A percentile compares a stretch with the other conserved stretches of the same genome.
Conservation (phyloP, 2,797 vertebrate species). For the Pelodytes ibericus region DNA sequence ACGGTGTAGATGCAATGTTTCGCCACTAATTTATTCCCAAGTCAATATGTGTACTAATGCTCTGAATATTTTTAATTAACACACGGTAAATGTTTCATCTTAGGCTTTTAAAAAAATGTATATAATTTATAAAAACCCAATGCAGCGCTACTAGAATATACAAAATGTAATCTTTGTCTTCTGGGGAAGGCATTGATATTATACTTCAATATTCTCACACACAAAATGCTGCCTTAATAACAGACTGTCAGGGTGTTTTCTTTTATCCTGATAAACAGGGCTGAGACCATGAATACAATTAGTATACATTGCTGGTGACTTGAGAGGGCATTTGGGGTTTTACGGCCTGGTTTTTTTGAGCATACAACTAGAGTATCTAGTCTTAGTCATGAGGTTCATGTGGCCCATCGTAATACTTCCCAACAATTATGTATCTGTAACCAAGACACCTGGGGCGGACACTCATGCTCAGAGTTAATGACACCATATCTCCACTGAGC, state of each 20-base stretch:
- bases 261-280: conserved; percentile 61
- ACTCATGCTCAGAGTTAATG: no score
- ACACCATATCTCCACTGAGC: no score
- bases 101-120: conserved; percentile 66
- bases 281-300: no score
- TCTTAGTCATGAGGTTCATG: no score
- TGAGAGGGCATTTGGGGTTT: no score
- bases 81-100: conserved; percentile 66
- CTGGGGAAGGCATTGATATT: conserved; percentile 62
- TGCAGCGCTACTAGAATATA: conserved; percentile 61
- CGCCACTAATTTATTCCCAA: conserved; percentile 65
- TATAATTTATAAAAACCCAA: conserved; percentile 63
- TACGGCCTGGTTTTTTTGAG: no score
- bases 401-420: no score
- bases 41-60: conserved; percentile 65
- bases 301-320: no score
- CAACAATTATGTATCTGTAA: no score
- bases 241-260: conserved; percentile 59
- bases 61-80: conserved; percentile 65
- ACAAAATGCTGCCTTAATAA: conserved; percentile 66
- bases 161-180: conserved; percentile 59
- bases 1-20: conserved; percentile 65
- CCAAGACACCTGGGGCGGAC: no score
- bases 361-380: no score
- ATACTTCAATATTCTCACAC: conserved; percentile 64